Evolutionary conservation across 2,113 vertebrate species (phyloP).

Genomic region (Burhinus bistriatus): DNA sequence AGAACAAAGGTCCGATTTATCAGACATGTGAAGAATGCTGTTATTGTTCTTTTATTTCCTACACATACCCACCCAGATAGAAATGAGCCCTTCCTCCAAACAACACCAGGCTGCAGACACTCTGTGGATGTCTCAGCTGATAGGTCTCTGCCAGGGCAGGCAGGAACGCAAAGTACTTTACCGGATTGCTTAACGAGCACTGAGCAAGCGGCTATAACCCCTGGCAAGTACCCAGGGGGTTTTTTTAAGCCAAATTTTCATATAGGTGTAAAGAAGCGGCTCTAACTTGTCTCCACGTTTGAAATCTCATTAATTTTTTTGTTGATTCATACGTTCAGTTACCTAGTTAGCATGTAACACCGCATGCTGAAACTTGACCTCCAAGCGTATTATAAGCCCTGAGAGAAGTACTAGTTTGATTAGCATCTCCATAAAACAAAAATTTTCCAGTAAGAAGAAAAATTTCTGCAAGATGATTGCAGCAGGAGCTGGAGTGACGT

Average conservation of each 20-base stretch:
- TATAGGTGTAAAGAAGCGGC: slow-evolving; percentile 6
- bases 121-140: background rate
- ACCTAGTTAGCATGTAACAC: background rate
- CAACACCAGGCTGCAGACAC: background rate
- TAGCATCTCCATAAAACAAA: background rate
- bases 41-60: slow-evolving; percentile 39
- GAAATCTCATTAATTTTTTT: slow-evolving; percentile 19
- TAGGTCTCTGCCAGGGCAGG: background rate
- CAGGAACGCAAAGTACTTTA: background rate
- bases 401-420: background rate
- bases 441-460: slow-evolving; percentile 26
- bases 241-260: background rate
- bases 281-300: slow-evolving; percentile 20
- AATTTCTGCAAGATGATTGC: background rate
- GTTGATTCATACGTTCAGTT: slow-evolving; percentile 43
- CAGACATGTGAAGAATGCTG: background rate
- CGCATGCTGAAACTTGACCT: slow-evolving; percentile 17
- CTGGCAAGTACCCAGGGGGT: accelerated
- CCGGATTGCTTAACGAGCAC: background rate
- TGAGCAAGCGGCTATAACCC: background rate
- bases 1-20: background rate
- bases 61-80: background rate
- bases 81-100: background rate
- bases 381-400: background rate
- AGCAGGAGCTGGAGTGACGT: background rate